Conservation (phyloP, 2,113 vertebrate species). For the Nyctibius bracteatus region DNA sequence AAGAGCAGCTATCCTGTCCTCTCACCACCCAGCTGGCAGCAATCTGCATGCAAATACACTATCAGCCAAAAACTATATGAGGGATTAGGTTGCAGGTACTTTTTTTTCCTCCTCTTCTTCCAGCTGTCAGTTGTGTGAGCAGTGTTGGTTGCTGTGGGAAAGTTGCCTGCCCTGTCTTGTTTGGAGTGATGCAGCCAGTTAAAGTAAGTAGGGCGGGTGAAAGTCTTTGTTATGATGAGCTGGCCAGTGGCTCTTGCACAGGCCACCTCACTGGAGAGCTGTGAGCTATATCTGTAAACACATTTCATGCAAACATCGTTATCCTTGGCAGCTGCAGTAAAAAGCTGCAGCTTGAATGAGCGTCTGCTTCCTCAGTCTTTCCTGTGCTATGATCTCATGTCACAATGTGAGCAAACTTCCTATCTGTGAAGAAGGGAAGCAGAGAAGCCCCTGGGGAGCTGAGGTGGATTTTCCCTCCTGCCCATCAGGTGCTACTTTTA, state of each 20-base stretch:
- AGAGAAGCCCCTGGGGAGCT: slow-evolving; percentile 23
- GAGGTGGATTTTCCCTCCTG: slow-evolving; percentile 51
- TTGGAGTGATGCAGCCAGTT: not conserved
- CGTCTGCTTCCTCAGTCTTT: slow-evolving; percentile 52
- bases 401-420: slow-evolving; percentile 54
- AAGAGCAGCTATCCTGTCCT: not conserved
- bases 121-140: rapidly evolving
- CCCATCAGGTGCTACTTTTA: slow-evolving; percentile 45
- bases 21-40: not conserved
- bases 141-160: rapidly evolving
- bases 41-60: not conserved
- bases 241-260: not conserved
- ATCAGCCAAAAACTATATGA: not conserved
- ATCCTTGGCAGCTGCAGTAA: slow-evolving; percentile 37
- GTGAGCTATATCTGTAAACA: slow-evolving; percentile 10
- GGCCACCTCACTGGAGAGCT: not conserved
- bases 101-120: rapidly evolving
- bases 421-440: slow-evolving; percentile 50
- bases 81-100: rapidly evolving
- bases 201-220: not conserved
- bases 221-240: slow-evolving; percentile 21
- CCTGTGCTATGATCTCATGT: slow-evolving; percentile 64
- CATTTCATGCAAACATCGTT: not conserved
- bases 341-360: not conserved
- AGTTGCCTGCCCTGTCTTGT: not conserved